These are phyloP conservation scores for Musca domestica DNA, from an alignment of 1,140 invertebrate genomes.

Conservation along the genomic window DNA sequence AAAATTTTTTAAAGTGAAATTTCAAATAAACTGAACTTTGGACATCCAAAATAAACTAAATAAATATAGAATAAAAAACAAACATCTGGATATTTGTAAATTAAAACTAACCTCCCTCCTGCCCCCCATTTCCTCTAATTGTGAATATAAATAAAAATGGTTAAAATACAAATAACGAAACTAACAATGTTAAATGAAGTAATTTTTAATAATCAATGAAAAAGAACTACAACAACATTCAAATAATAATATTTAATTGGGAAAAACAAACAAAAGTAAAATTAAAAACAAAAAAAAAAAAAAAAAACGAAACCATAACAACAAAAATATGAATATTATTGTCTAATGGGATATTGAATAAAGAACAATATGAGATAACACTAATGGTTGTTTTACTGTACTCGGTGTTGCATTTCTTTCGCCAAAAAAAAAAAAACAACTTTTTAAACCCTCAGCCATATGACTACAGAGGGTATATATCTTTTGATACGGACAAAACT, in stretches of 20 bases:
- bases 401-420: too few species aligned
- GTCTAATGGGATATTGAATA: conserved; percentile 7
- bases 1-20: background rate
- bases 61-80: background rate
- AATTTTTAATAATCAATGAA: background rate
- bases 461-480: too few species aligned
- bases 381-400: too few species aligned
- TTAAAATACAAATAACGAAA: too few species aligned
- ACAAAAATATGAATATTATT: conserved; percentile 3
- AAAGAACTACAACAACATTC: background rate
- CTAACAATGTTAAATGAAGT: background rate
- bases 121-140: too few species aligned
- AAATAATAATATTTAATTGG: conserved; percentile 2
- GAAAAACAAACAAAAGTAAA: background rate
- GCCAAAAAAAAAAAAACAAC: too few species aligned
- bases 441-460: too few species aligned
- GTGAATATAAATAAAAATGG: too few species aligned
- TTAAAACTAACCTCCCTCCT: background rate
- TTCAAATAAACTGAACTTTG: background rate
- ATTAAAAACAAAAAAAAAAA: conserved; percentile 1
- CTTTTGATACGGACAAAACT: too few species aligned
- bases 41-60: background rate
- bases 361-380: too few species aligned
- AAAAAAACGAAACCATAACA: background rate
- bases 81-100: background rate